Evolutionary conservation across 2,113 vertebrate species (phyloP), one percentile per base, ranked within the genome.

Genomic region (Podiceps cristatus): DNA sequence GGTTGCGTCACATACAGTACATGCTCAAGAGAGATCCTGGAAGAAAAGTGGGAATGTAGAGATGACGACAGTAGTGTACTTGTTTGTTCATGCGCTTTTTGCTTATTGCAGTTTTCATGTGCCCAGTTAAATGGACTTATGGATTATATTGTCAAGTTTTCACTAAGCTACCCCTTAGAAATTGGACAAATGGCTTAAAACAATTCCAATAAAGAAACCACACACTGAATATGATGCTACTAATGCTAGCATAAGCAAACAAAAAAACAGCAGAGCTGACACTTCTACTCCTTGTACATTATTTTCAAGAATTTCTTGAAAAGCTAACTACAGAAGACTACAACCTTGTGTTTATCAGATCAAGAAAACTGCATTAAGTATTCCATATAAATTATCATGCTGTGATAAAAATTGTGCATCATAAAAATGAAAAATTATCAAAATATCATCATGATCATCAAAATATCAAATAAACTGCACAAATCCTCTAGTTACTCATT

Each of bases 71-170:
- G 29, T 5, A 47, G 5, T 3, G 29, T 5, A 47, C 4, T 3
- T 0, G 0, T 64, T 40, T 17, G 3, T 27, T 58, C 1, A 0
- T 27, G 62, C 18, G 50, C 13, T 68, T 72, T 23, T 56, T 22
- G 15, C 18, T 63, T 80, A 63, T 1, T 74, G 19, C 16, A 27
- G 19, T 52, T 49, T 62, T n/a, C 1, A 0, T 27, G 37, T 40
- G 13, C 50, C 7, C 11, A 58, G 13, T 31, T 40, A 45, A 33
- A 12, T 50, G 7, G 10, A 50, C 66, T 78, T n/a, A 60, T 20
- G 14, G 24, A 52, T 62, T 75, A 49, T 16, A 37, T 7, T 47
- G 10, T 58, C 33, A 37, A n/a, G 42, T 60, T 86, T 83, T 47
- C 28, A 56, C 31, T 77, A 18, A 62, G 12, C 16, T 49, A 77